Base-by-base conservation (phyloP, 2,113 vertebrate species). In the Stegastes partitus region DNA sequence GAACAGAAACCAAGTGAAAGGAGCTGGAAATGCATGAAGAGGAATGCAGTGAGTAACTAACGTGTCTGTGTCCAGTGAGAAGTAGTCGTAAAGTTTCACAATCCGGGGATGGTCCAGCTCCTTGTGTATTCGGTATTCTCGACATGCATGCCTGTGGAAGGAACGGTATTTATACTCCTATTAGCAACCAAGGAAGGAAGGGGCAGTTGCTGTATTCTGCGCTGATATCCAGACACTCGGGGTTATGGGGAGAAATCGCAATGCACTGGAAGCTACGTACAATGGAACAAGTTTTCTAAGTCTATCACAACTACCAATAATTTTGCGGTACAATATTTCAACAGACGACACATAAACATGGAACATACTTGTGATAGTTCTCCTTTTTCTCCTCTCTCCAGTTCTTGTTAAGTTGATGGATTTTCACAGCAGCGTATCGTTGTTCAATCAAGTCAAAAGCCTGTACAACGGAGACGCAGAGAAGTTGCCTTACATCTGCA, bases 331-430 rank as follows among this genome's bases (percentile, higher is more conserved):
- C 44, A 71, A 51, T 8, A 51, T 65, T 62, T 19, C 21, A 44
- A 34, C n/a, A 31, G 22, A 34, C n/a, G 10, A 34, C 10, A 34
- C 31, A 34, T 34, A 34, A 34, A 34, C 8, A 34, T 34, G 31
- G 10, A 82, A 94, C 93, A 87, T 97, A 99, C 98, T 99, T 99
- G 93, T 99, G 98, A 88, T 99, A 99, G 91, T 99, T 99, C 94
- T 99, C 98, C 88, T 99, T 99, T 92, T 99, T 99, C 93, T 99
- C 98, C 83, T 99, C 98, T 84, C 98, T 97, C 98, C 98, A 99
- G 95, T 98, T 99, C 94, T 99, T 99, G 94, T 99, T 99, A 88
- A 99, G 97, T 90, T 99, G 98, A 87, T 99, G 98, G 90, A 99
- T 99, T 94, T 99, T 99, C 94, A 99, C 98, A 95, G 98, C 98